phyloP scores from a whole-genome alignment of 2,888 invertebrate species.

The Lepidonotus clava region DNA sequence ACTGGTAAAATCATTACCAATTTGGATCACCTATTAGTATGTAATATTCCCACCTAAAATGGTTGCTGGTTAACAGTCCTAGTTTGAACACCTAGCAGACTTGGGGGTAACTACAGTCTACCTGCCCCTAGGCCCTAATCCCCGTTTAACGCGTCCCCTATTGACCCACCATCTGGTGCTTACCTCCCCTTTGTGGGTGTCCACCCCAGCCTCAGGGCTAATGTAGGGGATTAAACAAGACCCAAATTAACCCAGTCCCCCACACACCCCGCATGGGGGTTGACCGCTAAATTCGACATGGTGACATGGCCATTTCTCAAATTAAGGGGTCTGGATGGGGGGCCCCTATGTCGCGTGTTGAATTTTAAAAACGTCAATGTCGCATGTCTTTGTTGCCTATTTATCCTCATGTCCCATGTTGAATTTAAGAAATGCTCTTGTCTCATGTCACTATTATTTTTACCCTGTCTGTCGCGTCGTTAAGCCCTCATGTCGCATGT shows the following conservation, averaged over 20 bases:
- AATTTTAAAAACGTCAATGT: background rate
- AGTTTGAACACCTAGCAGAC: background rate
- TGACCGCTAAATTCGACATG: background rate
- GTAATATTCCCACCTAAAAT: background rate
- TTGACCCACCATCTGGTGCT: constrained; percentile 14
- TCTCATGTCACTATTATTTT: too few relatives aligned
- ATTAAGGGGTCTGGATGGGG: too few relatives aligned
- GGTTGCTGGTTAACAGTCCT: background rate
- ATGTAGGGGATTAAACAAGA: background rate
- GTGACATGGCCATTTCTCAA: background rate
- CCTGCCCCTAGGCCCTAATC: background rate
- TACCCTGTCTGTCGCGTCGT: too few relatives aligned
- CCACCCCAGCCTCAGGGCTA: background rate
- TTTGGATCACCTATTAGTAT: too few relatives aligned
- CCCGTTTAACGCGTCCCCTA: background rate
- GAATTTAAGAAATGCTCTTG: too few relatives aligned
- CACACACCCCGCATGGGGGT: background rate
- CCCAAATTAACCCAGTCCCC: background rate
- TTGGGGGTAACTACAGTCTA: background rate
- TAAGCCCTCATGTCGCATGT: too few relatives aligned
- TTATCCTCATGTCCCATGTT: background rate
- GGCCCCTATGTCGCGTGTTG: too few relatives aligned
- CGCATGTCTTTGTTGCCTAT: background rate
- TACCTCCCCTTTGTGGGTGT: background rate
- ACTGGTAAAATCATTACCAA: too few relatives aligned